Evolutionary conservation across 2,888 invertebrate genomes (phyloP), one percentile per base, ranked within the genome.

Genomic region (Thecocarcelia acutangulata): DNA sequence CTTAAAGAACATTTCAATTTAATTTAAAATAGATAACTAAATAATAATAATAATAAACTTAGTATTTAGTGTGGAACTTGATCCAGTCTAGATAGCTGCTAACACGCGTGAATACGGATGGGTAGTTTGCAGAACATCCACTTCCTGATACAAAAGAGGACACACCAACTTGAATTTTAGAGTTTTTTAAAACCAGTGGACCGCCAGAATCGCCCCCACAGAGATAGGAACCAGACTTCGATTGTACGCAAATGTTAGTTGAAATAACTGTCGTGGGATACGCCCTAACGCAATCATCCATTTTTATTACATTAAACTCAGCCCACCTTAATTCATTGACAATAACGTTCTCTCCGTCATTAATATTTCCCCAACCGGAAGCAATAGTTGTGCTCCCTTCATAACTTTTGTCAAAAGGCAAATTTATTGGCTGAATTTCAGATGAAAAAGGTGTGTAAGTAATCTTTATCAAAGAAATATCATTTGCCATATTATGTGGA

Each of bases 121-220:
- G 85, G 0, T 46, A 59, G n/a, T 87, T 86, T 46, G 83, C 83
- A 11, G 83, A 66, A 59, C 87, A 87, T 3, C 58, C 42, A 3
- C 72, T 28, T 24, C 70, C 2, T 33, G 85, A 87, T 44, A 24
- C 24, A 24, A 87, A 88, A 0, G 88, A 88, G 33, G 87, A 86
- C 40, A 88, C 84, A 70, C 88, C 88, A 61, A 88, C 66, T 17
- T 86, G 83, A 13, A 69, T 3, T 2, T 33, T 12, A 40, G 12
- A 24, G 73, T 50, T 61, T 11, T 5, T 11, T 42, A 84, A 70
- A 12, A 84, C 86, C 83, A 90, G 82, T 68, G 90, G 89, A 63
- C 87, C 90, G 15, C 90, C 90, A 5, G 88, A 89, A 80, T 90
- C 89, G 12, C 89, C 88, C 17, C 84, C 84, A 85, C 88, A 89